These are phyloP conservation scores for Bungarus multicinctus DNA, from an alignment of 2,113 vertebrate genomes.

Conservation along the genomic window DNA sequence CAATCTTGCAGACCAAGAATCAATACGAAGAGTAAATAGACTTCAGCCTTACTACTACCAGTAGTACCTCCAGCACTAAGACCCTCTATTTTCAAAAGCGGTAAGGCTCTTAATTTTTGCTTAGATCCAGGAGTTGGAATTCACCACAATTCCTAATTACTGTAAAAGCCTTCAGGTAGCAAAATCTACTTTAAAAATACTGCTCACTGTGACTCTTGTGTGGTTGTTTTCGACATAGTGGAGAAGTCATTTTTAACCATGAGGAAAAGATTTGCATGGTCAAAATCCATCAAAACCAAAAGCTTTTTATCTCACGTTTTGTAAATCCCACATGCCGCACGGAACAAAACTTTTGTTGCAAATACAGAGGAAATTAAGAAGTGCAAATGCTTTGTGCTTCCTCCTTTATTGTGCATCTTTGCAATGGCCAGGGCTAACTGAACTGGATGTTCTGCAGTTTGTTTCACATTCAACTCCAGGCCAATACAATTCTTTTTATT, in stretches of 20 bases:
- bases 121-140: neutral
- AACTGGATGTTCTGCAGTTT: neutral
- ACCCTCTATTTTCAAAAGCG: neutral
- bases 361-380: neutral
- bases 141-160: neutral
- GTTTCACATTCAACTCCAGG: neutral
- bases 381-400: neutral
- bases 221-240: too few relatives aligned
- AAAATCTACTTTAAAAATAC: too few relatives aligned
- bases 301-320: neutral
- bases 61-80: neutral
- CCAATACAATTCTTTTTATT: neutral
- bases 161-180: neutral
- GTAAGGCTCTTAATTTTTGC: neutral
- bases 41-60: neutral
- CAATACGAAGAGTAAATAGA: neutral
- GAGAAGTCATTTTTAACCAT: neutral
- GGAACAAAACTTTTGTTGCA: neutral
- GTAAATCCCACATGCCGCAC: neutral
- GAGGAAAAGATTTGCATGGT: neutral
- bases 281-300: neutral
- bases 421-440: neutral
- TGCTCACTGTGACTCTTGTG: neutral
- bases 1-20: neutral
- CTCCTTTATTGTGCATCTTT: neutral